phyloP scores from a whole-genome alignment of 2,797 vertebrate species.

The Linurgus olivaceus region DNA sequence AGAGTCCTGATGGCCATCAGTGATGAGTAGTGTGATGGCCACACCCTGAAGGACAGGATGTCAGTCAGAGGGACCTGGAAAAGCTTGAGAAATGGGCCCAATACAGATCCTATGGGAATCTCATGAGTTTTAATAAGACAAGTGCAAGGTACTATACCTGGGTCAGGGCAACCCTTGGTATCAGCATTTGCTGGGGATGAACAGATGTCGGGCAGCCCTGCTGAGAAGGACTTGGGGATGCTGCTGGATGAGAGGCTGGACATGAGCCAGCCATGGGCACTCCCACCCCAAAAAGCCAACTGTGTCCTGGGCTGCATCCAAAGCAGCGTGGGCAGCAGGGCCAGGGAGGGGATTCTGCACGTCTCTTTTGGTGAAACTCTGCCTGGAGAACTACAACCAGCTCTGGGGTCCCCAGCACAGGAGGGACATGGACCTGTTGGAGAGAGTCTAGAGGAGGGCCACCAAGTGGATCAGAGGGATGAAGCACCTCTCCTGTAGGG shows the following conservation, averaged over 20 bases:
- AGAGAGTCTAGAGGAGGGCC: background rate
- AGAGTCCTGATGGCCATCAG: background rate
- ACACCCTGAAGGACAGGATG: background rate
- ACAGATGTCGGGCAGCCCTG: accelerated
- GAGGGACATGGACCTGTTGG: background rate
- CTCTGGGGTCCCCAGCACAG: background rate
- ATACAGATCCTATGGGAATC: background rate
- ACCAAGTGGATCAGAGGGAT: background rate
- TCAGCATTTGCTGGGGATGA: background rate
- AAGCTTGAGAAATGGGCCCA: background rate
- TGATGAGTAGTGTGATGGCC: background rate
- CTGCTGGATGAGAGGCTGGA: background rate
- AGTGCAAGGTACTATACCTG: background rate
- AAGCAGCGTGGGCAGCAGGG: background rate
- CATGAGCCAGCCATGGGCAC: background rate
- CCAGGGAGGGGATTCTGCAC: background rate
- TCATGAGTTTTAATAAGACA: too few relatives aligned
- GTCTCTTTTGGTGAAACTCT: background rate
- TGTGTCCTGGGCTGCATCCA: background rate
- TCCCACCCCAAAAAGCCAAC: accelerated
- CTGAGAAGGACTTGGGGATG: background rate
- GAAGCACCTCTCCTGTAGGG: background rate
- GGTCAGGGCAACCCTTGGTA: background rate
- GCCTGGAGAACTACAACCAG: background rate
- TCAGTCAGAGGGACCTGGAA: background rate